Evolutionary conservation across 2,797 vertebrate species (phyloP), one percentile per base, ranked within the genome.

Genomic region (Kryptopterus vitreolus): DNA sequence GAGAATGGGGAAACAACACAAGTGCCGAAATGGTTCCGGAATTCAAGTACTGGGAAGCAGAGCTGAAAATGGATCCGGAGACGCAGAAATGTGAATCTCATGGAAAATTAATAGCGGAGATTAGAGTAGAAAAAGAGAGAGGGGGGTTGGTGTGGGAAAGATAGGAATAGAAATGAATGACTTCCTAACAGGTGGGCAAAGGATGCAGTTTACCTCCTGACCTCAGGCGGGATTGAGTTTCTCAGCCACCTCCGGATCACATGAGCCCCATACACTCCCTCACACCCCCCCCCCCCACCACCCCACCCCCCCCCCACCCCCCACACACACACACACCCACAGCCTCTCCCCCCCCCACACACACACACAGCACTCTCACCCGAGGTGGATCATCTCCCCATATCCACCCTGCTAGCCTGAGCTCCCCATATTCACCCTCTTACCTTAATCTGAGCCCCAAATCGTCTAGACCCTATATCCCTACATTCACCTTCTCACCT

Each of bases 161-260:
- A 78, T 81, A 86, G 69, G 81, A 89, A 87, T 82, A 85, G 85
- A 89, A 87, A 91, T 89, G 80, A 91, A 91, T 88, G 88, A 90
- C 88, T 92, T 91, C 89, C 85, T 89, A 89, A 89, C 90, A 92
- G 91, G 89, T 92, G 90, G 85, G 85, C 82, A 61, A 73, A 72
- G 70, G 81, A 72, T 57, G 85, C 81, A 76, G 35, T 65, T 88
- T 83, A 90, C 88, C 88, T 89, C 88, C 82, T 80, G 58, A 87
- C 81, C n/a, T 63, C 48, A 38, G 70, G 46, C 55, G 61, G 88
- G 81, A 76, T 90, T 85, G 59, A 72, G 86, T 93, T 92, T 88
- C 92, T 84, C 79, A 85, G 85, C 76, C 70, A 87, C 84, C 85
- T 89, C 89, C 80, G 78, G 88, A n/a, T n/a, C n/a, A n/a, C n/a